Base-by-base conservation (phyloP, 1,140 invertebrate species). In the Musca domestica region DNA sequence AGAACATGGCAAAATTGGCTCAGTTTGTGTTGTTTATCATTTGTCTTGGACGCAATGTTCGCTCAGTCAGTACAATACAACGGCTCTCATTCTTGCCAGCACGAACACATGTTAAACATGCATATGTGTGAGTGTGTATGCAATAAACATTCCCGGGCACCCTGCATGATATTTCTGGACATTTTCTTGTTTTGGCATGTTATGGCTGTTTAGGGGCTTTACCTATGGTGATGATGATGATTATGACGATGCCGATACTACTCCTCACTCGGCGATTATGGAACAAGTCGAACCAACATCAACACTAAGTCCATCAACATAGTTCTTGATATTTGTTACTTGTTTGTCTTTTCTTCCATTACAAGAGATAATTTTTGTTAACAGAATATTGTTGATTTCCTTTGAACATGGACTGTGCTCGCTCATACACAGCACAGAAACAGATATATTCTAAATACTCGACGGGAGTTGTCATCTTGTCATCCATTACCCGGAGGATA, bases 401-500 rank as follows among this genome's bases (percentile, higher is more conserved):
- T 25, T 30, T 23, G 27, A 56, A 56, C 52, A 56, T 56, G 52
- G 22, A 56, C 25, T 25, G n/a, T 25, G 25, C 15, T n/a, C 14
- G 27, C 23, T 23, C 10, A 27, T 14, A 56, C 12, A 56, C 23
- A 56, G 1, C 15, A 56, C 25, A 56, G 3, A 56, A 1, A 22
- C 51, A 22, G n/a, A 56, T 27, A 56, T 25, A 56, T 56, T 56
- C 25, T 56, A 56, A 56, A 56, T 56, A 27, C 52, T 23, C 52
- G 27, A 56, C 52, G 52, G 52, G 52, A 56, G 52, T 56, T 56
- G 52, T 56, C 52, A 56, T 56, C 52, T 56, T 56, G 52, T 56
- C 52, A 56, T 27, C 52, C 52, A 56, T 56, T 56, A 56, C 52
- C 52, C 52, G 23, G 25, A 56, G 52, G 52, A 56, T 56, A 56